phyloP scores from a whole-genome alignment of 2,797 vertebrate genomes.

The Oryzias dopingdopingensis region DNA sequence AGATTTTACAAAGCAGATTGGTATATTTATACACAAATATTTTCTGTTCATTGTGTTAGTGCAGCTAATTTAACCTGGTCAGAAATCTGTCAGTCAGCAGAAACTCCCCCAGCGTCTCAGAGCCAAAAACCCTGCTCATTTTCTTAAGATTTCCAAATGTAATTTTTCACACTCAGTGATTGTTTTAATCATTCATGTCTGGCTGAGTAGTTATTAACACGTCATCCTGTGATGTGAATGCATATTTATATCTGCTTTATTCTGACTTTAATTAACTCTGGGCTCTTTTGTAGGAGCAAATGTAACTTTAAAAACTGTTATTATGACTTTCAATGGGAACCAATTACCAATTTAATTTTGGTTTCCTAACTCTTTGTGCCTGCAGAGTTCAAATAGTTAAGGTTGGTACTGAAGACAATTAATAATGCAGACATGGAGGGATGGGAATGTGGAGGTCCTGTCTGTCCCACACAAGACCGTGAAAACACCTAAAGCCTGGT shows the following conservation, averaged over 20 bases:
- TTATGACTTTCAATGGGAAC: slow-evolving; percentile 56
- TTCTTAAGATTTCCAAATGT: not conserved
- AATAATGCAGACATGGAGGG: slow-evolving; percentile 69
- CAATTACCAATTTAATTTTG: slow-evolving; percentile 68
- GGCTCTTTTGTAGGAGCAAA: slow-evolving; percentile 42
- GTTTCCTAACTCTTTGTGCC: slow-evolving; percentile 46
- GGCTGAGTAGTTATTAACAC: not conserved
- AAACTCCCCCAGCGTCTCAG: too few species aligned
- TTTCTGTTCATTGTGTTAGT: too few species aligned
- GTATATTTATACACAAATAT: too few species aligned
- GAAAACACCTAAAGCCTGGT: slow-evolving; percentile 58
- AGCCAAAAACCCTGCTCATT: not conserved
- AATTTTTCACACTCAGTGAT: slow-evolving; percentile 1
- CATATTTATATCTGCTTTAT: slow-evolving; percentile 1
- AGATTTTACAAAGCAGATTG: too few species aligned
- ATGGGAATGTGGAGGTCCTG: slow-evolving; percentile 57
- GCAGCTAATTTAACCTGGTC: too few species aligned
- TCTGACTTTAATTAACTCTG: slow-evolving; percentile 37
- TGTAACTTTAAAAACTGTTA: slow-evolving; percentile 55
- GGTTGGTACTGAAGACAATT: slow-evolving; percentile 64
- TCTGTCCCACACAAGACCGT: slow-evolving; percentile 38
- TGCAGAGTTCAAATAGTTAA: slow-evolving; percentile 58
- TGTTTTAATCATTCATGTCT: slow-evolving; percentile 1
- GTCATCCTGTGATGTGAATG: slow-evolving; percentile 1
- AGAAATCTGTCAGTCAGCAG: not conserved